These are phyloP conservation scores for Lepidochrysops patricia DNA, from an alignment of 2,888 invertebrate species.

Conservation along the genomic window DNA sequence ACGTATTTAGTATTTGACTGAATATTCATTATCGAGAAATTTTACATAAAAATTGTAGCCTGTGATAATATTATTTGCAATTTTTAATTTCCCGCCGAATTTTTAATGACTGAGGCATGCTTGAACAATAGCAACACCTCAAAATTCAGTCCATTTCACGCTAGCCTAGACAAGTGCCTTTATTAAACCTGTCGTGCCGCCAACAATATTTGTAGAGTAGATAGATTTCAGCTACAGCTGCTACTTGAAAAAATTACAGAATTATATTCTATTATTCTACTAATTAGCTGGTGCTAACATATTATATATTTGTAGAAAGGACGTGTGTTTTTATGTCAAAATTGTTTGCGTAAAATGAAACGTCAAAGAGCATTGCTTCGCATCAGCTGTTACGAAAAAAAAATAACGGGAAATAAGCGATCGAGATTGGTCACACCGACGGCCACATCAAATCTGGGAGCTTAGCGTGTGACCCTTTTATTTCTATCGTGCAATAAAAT, in stretches of 20 bases:
- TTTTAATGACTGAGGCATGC: background rate
- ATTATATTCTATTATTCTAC: too few species aligned
- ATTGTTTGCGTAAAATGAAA: slow-evolving; percentile 22
- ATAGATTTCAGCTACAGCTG: too few species aligned
- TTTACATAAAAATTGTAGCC: too few species aligned
- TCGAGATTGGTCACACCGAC: slow-evolving; percentile 69
- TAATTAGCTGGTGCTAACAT: too few species aligned
- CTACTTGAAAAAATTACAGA: too few species aligned
- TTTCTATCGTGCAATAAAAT: slow-evolving; percentile 70
- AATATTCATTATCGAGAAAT: too few species aligned
- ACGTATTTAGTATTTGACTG: too few species aligned
- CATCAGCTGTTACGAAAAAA: slow-evolving; percentile 72
- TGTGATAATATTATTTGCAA: too few species aligned
- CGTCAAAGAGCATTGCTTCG: slow-evolving; percentile 31
- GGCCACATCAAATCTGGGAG: slow-evolving; percentile 74
- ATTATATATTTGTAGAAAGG: background rate
- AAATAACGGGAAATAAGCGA: slow-evolving; percentile 68
- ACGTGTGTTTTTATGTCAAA: background rate
- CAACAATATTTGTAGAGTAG: too few species aligned
- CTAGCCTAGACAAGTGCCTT: background rate
- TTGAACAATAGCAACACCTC: background rate
- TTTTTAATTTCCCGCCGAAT: background rate
- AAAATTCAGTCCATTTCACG: background rate
- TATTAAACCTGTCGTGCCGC: background rate
- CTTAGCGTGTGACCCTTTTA: slow-evolving; percentile 73